phyloP scores from a whole-genome alignment of 2,113 vertebrate genomes.

The Dasypus novemcinctus region DNA sequence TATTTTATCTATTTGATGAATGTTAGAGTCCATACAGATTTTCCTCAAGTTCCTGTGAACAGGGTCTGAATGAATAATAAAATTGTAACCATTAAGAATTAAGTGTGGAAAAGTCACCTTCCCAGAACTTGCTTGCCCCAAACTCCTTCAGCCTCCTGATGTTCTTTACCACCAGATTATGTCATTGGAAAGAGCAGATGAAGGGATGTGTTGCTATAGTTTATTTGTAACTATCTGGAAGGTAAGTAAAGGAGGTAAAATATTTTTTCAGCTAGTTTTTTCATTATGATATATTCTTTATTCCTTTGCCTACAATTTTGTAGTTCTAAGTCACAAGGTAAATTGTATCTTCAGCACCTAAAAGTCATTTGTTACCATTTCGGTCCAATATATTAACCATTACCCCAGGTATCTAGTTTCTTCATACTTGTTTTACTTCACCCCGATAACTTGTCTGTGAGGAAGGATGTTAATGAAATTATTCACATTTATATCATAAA shows the following conservation, averaged over 20 bases:
- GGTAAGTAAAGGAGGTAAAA: conserved; percentile 50
- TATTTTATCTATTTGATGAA: conserved; percentile 33
- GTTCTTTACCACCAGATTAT: conserved; percentile 49
- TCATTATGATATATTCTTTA: neutral
- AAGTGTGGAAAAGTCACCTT: neutral
- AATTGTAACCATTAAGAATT: neutral
- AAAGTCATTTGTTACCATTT: neutral
- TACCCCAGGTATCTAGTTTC: neutral
- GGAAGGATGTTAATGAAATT: neutral
- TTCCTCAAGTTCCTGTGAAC: conserved; percentile 8
- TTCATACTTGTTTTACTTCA: neutral
- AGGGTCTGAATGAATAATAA: conserved; percentile 39
- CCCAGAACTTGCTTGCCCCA: neutral
- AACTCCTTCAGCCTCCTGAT: conserved; percentile 45
- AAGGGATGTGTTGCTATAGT: conserved; percentile 42
- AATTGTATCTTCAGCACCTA: neutral
- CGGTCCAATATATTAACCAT: neutral
- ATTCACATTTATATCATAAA: neutral
- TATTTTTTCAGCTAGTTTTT: conserved; percentile 13
- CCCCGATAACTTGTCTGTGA: neutral
- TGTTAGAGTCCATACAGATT: conserved; percentile 20
- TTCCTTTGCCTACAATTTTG: neutral
- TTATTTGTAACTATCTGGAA: conserved; percentile 57
- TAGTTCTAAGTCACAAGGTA: neutral
- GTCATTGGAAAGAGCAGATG: conserved; percentile 28